Base-by-base conservation (phyloP, 2,797 vertebrate genomes). In the Zalophus californianus region DNA sequence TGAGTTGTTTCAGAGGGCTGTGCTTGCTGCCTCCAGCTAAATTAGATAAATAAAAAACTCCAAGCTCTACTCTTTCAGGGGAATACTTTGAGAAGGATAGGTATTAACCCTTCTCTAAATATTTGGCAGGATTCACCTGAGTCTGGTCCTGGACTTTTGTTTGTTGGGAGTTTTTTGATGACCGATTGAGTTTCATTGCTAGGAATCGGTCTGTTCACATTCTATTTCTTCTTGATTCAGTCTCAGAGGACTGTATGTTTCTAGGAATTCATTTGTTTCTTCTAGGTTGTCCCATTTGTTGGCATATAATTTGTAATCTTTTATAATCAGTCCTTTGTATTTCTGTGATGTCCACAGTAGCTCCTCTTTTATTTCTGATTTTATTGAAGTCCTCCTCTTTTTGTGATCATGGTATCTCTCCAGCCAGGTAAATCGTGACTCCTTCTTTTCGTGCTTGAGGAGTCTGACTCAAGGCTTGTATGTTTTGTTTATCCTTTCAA, bases 11-110 rank as follows among this genome's bases (percentile, higher is more conserved):
- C 56, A 56, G 29, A 85, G 77, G 56, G 66, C 77, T 91, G 2
- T 85, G 29, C 79, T 90, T 93, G 64, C 41, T 93, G 62, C 60
- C 38, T 96, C 50, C 48, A 56, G 80, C 41, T 86, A 88, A 96
- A 87, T 86, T 82, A 85, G 41, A 87, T 38, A 41, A 93, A 85
- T 29, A 35, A 66, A 62, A 86, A 77, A 54, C 20, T n/a, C 20
- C 38, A 87, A 56, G 70, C 50, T 86, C 18, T 58, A 75, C 72
- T 48, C 3, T 32, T 75, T 75, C 14, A 29, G 41, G 72, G 44
- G 44, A 48, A 48, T 50, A 75, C 15, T 75, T 75, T 32, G 73
- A 48, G 73, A 75, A 75, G 27, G 8, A 75, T 48, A 48, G 8
- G 72, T 32, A 75, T 75, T 75, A 18, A 75, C 8, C 44, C 72